Percentiles rank a stretch among this genome's conserved stretches.
phyloP scores from a whole-genome alignment of 2,888 invertebrate species.

The Xiphydria camelus region DNA sequence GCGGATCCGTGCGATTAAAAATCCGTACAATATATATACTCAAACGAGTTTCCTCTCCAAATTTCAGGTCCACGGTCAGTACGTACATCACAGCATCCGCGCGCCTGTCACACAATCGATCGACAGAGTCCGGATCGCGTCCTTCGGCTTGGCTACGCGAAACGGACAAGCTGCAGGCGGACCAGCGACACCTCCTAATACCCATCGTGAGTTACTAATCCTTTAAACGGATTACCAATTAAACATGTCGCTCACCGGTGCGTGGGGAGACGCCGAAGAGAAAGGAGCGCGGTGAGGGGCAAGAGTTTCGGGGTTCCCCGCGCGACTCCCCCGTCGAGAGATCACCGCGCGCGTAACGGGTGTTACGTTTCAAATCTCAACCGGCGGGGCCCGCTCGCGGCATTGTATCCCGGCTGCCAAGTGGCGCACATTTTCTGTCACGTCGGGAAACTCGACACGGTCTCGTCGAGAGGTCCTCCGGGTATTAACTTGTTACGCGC shows the following conservation, averaged over 20 bases:
- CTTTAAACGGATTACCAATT: slow-evolving; percentile 58
- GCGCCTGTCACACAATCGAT: no score
- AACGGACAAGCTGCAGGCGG: slow-evolving; percentile 47
- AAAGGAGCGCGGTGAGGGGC: not conserved
- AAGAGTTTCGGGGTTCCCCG: not conserved
- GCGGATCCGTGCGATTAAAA: no score
- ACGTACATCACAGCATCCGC: no score
- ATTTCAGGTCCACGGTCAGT: no score
- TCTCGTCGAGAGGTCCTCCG: slow-evolving; percentile 13
- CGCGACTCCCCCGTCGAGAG: slow-evolving; percentile 19
- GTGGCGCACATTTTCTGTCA: slow-evolving; percentile 37
- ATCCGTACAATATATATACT: no score
- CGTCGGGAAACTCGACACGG: slow-evolving; percentile 34
- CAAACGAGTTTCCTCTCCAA: no score
- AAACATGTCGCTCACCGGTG: slow-evolving; percentile 45
- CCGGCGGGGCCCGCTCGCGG: slow-evolving; percentile 30
- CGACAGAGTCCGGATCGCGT: slow-evolving; percentile 21
- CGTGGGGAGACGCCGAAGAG: slow-evolving; percentile 16
- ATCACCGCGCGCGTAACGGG: slow-evolving; percentile 30
- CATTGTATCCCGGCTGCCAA: slow-evolving; percentile 34
- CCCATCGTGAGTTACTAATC: slow-evolving; percentile 54
- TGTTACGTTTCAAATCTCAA: slow-evolving; percentile 46
- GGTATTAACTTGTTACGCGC: slow-evolving; percentile 25
- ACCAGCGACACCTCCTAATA: slow-evolving; percentile 50
- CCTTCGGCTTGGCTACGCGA: slow-evolving; percentile 47